phyloP scores from a whole-genome alignment of 2,113 vertebrate genomes.

The Stictonetta naevosa region DNA sequence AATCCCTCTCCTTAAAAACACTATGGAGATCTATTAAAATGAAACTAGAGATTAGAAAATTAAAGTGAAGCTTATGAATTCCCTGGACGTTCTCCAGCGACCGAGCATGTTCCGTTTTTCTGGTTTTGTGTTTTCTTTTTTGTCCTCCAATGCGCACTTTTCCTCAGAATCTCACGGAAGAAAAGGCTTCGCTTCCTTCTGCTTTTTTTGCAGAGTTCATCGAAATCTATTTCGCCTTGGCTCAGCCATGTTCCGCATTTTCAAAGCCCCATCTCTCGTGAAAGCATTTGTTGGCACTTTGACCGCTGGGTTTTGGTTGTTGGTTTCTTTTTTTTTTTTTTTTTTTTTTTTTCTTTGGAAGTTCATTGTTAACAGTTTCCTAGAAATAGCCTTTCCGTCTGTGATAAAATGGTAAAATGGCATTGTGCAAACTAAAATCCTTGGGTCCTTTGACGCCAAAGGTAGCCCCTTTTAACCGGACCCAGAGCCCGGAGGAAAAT shows the following conservation, averaged over 20 bases:
- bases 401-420: conserved; percentile 28
- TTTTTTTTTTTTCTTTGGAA: neutral
- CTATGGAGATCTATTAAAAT: conserved; percentile 49
- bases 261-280: neutral
- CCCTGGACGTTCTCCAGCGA: neutral
- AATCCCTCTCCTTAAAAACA: neutral
- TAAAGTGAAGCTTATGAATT: conserved; percentile 26
- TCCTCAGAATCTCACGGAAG: neutral
- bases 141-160: neutral
- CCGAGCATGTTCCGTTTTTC: neutral
- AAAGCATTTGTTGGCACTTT: conserved; percentile 22
- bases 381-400: conserved; percentile 51
- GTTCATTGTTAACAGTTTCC: conserved; percentile 71
- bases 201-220: neutral
- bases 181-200: neutral
- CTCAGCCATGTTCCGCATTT: neutral
- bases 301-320: neutral
- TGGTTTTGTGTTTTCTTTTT: neutral
- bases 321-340: neutral
- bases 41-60: conserved; percentile 37
- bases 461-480: neutral
- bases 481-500: neutral
- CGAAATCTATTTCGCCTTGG: neutral
- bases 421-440: neutral
- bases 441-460: neutral